Evolutionary conservation across 2,797 vertebrate species (phyloP), one percentile per base, ranked within the genome.

Genomic region (Danio kyathit): DNA sequence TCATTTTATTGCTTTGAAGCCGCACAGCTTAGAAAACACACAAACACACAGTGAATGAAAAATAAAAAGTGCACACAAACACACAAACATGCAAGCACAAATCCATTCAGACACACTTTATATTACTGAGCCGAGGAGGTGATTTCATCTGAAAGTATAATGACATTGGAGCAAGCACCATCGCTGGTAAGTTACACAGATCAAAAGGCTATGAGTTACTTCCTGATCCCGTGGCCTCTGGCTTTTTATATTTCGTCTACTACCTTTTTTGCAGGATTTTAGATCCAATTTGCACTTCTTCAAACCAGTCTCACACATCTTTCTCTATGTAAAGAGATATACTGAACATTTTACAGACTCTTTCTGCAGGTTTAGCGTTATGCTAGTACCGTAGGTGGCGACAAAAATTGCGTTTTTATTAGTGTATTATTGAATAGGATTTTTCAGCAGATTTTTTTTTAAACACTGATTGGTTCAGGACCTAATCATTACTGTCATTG

Each of bases 231-330:
- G 14, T 63, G 46, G 60, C 83, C 79, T 79, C 64, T 59, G 49
- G 40, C 43, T 61, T 44, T 40, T 86, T 80, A 81, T 80, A 77
- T 80, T 71, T 44, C 65, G 41, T 10, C 43, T 44, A 65, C 66
- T 80, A 70, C 61, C 52, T 72, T 76, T 70, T 56, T 69, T 66
- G 67, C 88, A 90, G 84, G 88, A 86, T 88, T 89, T 91, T 86
- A 89, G 84, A 90, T 91, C 86, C 88, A 92, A 90, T 92, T 91
- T 91, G 79, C 83, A 87, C 83, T 74, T 86, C 86, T 69, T 79
- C 46, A 59, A 29, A 44, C 52, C 80, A 86, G 84, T 87, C 73
- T 84, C 14, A 40, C 77, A 52, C 46, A 2, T 80, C 7, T 60
- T 14, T 7, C 5, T 16, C 13, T 70, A 4, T 49, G 7, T 43